Percentiles rank a stretch among this genome's conserved stretches.
Evolutionary conservation across 92 coral and sea anemone species (phyloP).

Genomic region (Meandrina meandrites): DNA sequence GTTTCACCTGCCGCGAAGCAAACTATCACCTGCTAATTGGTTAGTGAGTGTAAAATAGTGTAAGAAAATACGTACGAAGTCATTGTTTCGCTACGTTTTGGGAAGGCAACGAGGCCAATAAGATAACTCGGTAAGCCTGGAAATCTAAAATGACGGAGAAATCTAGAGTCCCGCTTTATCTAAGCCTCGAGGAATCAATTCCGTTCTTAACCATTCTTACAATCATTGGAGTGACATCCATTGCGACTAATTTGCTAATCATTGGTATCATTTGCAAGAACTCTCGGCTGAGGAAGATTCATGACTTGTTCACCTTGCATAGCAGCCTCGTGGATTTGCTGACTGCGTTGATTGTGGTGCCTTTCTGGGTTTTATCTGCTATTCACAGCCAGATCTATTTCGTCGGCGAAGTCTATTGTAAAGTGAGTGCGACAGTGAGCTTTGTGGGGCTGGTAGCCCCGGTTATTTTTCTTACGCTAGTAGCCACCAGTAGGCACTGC

Average conservation of each 20-base stretch:
- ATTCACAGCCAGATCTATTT: conserved; percentile 65
- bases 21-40: conserved; percentile 31
- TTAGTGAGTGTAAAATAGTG: conserved; percentile 1
- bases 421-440: conserved; percentile 65
- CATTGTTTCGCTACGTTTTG: conserved; percentile 2
- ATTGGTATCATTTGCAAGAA: conserved; percentile 69
- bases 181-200: conserved; percentile 64
- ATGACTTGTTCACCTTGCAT: conserved; percentile 75
- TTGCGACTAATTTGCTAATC: conserved; percentile 69
- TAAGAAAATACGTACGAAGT: conserved; percentile 16
- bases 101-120: conserved; percentile 18
- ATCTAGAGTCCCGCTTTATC: conserved; percentile 43
- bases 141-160: conserved; percentile 6
- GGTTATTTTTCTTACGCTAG: conserved; percentile 62
- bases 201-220: conserved; percentile 80
- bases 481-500: conserved; percentile 73
- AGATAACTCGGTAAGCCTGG: conserved; percentile 3
- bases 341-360: conserved; percentile 67
- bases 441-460: conserved; percentile 77
- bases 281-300: conserved; percentile 49
- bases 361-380: conserved; percentile 82
- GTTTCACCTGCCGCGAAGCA: conserved; percentile 19
- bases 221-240: conserved; percentile 75
- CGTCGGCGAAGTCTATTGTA: conserved; percentile 57
- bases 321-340: conserved; percentile 69